A percentile compares a stretch with the other conserved stretches of the same genome.
Evolutionary conservation across 2,113 vertebrate species (phyloP).

Genomic region (Erythrocercus mccallii): DNA sequence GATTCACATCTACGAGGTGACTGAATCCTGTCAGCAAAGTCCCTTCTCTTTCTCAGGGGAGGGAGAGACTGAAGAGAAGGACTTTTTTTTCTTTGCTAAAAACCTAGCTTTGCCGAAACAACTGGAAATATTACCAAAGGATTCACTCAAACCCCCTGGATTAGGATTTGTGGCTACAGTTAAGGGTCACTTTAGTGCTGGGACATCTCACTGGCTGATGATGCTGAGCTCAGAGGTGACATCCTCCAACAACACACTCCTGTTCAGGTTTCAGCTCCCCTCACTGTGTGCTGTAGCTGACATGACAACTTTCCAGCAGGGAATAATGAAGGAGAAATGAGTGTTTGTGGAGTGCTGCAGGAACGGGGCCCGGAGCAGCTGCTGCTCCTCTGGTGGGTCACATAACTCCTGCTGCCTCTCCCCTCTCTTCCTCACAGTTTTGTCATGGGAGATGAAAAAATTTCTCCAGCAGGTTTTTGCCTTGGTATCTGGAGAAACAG

Average conservation of each 20-base stretch:
- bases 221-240: neutral
- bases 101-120: neutral
- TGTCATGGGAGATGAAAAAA: neutral
- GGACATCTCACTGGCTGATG: neutral
- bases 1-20: neutral
- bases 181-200: neutral
- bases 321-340: neutral
- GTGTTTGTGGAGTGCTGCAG: neutral
- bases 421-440: accelerated
- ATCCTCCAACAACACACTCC: neutral
- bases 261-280: neutral
- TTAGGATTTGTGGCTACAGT: neutral
- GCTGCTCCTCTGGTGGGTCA: neutral
- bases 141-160: neutral
- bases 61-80: neutral
- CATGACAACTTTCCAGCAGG: neutral
- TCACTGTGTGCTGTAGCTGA: neutral
- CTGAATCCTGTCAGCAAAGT: neutral
- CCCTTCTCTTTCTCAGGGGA: neutral
- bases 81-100: neutral
- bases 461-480: neutral
- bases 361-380: neutral
- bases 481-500: neutral
- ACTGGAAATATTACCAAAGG: neutral
- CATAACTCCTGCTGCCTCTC: neutral